phyloP scores from a whole-genome alignment of 23 tunicate genomes.

The Styela plicata region DNA sequence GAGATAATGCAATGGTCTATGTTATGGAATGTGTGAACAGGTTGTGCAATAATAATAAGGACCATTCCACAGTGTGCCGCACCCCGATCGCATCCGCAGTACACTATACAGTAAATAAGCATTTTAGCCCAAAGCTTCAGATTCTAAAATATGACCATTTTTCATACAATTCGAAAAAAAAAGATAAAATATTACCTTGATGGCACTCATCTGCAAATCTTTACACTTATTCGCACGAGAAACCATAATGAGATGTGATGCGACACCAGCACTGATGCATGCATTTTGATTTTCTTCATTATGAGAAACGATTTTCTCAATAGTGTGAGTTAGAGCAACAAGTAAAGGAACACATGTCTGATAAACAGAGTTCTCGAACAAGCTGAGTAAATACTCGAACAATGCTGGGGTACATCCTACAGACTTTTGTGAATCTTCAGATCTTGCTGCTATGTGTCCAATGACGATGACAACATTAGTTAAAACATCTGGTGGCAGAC shows the following conservation, averaged over 20 bases:
- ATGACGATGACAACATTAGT: conserved; percentile 38
- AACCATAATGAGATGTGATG: conserved; percentile 48
- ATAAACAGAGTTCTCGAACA: conserved; percentile 51
- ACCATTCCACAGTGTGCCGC: no score
- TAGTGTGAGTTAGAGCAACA: conserved; percentile 44
- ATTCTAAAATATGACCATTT: no score
- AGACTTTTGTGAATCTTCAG: conserved; percentile 45
- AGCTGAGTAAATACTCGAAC: conserved; percentile 42
- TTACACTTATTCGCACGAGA: conserved; percentile 60
- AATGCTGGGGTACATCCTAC: conserved; percentile 39
- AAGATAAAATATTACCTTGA: no score
- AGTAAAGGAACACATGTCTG: conserved; percentile 56
- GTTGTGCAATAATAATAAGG: no score
- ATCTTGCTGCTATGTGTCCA: conserved; percentile 36
- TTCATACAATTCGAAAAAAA: no score
- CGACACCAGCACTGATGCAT: conserved; percentile 58
- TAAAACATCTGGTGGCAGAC: conserved; percentile 40
- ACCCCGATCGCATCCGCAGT: no score
- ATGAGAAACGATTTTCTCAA: conserved; percentile 39
- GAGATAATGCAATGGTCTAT: no score
- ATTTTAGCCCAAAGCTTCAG: no score
- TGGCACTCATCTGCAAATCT: conserved; percentile 67
- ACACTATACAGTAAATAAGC: no score
- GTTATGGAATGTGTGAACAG: no score
- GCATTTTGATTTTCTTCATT: conserved; percentile 53